Evolutionary conservation across 2,888 invertebrate species (phyloP).

Genomic region (Tetrapedia diversipes): DNA sequence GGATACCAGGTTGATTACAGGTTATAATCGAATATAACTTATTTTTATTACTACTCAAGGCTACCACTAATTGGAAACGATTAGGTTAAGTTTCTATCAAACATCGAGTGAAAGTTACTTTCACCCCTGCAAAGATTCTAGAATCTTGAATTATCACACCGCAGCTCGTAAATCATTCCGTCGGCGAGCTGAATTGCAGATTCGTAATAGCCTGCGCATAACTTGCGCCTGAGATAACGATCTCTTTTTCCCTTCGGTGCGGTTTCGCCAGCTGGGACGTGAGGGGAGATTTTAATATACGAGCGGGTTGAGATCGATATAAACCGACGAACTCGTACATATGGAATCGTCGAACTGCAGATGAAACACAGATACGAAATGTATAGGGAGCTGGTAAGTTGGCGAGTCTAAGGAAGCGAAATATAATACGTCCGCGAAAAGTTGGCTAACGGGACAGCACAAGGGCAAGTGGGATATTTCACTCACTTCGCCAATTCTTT

Average conservation of each 20-base stretch:
- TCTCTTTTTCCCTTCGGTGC: conserved; percentile 50
- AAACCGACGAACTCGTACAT: conserved; percentile 43
- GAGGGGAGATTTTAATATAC: conserved; percentile 61
- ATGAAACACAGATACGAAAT: conserved; percentile 52
- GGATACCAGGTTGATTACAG: too few species aligned
- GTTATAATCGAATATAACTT: background rate
- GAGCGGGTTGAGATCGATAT: conserved; percentile 45
- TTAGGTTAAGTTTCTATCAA: background rate
- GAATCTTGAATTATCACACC: conserved; percentile 20
- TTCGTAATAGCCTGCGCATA: conserved; percentile 40
- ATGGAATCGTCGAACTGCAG: conserved; percentile 42
- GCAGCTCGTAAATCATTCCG: conserved; percentile 40
- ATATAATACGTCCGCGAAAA: too few species aligned
- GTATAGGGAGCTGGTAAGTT: too few species aligned
- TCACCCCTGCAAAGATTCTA: conserved; percentile 30
- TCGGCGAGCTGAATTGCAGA: conserved; percentile 28
- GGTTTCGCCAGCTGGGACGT: conserved; percentile 48
- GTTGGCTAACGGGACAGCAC: too few species aligned
- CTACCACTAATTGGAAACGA: background rate
- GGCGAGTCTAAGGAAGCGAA: too few species aligned
- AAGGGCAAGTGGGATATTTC: too few species aligned
- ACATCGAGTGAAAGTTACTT: conserved; percentile 36
- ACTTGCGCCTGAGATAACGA: conserved; percentile 59
- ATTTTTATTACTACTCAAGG: background rate
- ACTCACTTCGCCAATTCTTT: too few species aligned